Evolutionary conservation across 2,888 invertebrate genomes (phyloP).

Genomic region (Nebria salina): DNA sequence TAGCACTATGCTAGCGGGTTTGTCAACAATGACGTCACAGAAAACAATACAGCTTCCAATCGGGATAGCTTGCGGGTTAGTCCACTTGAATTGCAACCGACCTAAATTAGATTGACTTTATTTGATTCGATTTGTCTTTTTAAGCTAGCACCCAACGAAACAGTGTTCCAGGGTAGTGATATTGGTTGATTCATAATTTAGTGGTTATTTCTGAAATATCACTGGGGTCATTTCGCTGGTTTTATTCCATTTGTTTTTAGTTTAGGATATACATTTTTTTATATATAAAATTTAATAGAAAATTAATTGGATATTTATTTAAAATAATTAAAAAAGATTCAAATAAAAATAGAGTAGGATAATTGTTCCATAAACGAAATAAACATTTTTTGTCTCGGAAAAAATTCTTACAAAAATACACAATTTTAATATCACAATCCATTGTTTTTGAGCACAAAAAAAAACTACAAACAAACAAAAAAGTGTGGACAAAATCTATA

Average conservation of each 20-base stretch:
- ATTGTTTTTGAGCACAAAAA: neutral
- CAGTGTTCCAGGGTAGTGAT: no score
- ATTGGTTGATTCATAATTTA: no score
- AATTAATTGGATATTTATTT: no score
- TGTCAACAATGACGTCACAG: neutral
- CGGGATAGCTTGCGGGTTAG: neutral
- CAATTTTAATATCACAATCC: neutral
- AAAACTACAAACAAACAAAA: neutral
- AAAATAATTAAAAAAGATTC: no score
- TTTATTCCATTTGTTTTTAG: no score
- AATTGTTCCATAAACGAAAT: neutral
- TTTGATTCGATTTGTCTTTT: neutral
- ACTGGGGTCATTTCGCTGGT: no score
- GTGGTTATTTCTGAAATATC: no score
- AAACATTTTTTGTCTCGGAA: neutral
- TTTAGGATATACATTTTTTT: no score
- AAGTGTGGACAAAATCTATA: neutral
- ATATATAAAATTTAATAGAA: no score
- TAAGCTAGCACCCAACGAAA: no score
- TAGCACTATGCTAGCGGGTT: neutral
- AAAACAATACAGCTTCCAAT: neutral
- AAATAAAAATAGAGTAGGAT: neutral
- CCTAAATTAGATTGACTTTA: neutral
- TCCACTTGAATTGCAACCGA: neutral
- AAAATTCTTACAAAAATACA: neutral